These are phyloP conservation scores for Karalla daura DNA, from an alignment of 2,797 vertebrate genomes.

Conservation along the genomic window DNA sequence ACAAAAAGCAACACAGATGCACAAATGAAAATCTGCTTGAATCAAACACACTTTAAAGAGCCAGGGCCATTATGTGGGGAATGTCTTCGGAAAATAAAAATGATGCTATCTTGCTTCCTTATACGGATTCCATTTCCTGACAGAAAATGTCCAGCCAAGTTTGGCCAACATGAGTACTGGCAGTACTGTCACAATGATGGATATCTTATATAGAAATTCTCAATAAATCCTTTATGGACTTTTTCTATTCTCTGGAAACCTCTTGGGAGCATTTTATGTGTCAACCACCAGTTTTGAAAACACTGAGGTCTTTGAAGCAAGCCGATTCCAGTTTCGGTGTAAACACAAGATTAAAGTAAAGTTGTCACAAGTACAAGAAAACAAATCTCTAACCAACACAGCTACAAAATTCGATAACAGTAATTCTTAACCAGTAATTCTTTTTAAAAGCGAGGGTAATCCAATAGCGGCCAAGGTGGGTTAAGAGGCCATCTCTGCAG, in stretches of 20 bases:
- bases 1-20: neutral
- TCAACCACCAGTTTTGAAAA: conserved; percentile 6
- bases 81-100: neutral
- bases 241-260: conserved; percentile 23
- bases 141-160: neutral
- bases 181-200: conserved; percentile 30
- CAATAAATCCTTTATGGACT: conserved; percentile 20
- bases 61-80: neutral
- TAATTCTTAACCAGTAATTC: conserved; percentile 52
- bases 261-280: conserved; percentile 11
- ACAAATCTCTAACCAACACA: conserved; percentile 30
- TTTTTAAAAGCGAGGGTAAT: conserved; percentile 51
- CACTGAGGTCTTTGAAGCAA: conserved; percentile 7
- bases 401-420: conserved; percentile 33
- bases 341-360: conserved; percentile 44
- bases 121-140: neutral
- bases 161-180: neutral
- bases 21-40: neutral
- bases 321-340: conserved; percentile 29
- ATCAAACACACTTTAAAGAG: neutral
- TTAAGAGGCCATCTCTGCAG: conserved; percentile 53
- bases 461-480: conserved; percentile 44
- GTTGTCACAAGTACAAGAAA: conserved; percentile 42
- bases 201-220: conserved; percentile 17
- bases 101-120: neutral